These are phyloP conservation scores for Varanus komodoensis DNA, from an alignment of 2,113 vertebrate species.

Conservation along the genomic window DNA sequence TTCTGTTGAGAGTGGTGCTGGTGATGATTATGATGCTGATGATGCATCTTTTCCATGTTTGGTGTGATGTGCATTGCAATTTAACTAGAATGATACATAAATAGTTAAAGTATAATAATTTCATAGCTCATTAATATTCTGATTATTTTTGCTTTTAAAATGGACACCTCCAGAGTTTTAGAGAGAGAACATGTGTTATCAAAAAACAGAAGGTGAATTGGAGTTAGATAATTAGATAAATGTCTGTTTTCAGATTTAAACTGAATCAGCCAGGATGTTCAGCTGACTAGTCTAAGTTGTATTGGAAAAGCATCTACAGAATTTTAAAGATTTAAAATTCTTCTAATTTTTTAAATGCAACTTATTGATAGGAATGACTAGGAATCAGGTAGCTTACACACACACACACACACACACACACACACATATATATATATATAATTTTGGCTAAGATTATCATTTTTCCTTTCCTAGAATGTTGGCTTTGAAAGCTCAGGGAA, in stretches of 20 bases:
- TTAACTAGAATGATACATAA: neutral
- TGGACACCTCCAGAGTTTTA: neutral
- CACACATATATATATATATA: neutral
- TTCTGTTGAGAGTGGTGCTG: neutral
- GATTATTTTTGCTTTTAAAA: conserved; percentile 20
- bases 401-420: too few species aligned
- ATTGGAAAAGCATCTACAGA: neutral
- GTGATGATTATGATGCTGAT: neutral
- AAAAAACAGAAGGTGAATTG: neutral
- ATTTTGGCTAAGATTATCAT: conserved; percentile 47
- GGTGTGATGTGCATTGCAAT: neutral
- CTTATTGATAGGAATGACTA: neutral
- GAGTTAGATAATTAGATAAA: neutral
- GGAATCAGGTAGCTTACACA: neutral
- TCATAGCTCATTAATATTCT: neutral
- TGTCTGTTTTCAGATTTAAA: neutral
- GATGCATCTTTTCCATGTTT: neutral
- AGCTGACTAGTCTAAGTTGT: neutral
- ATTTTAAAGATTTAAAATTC: neutral
- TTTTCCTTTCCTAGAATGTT: conserved; percentile 81
- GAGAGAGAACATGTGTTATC: neutral
- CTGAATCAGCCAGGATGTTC: neutral
- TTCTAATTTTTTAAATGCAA: neutral
- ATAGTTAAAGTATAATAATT: neutral
- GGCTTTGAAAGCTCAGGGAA: conserved; percentile 81